Evolutionary conservation across 2,797 vertebrate species (phyloP).

Genomic region (Leucoraja ocellata): DNA sequence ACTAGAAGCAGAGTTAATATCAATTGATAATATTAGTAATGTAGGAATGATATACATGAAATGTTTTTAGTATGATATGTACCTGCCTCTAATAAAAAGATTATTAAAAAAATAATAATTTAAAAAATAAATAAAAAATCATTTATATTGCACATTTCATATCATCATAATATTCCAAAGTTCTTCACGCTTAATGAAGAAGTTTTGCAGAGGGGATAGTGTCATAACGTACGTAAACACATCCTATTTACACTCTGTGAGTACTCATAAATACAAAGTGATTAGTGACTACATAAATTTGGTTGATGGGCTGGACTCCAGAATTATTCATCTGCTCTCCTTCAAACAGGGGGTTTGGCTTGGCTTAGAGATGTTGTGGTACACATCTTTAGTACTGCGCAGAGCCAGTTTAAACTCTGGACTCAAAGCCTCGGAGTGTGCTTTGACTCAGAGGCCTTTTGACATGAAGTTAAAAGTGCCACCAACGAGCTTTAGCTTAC

Average conservation of each 20-base stretch:
- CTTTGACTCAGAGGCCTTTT: neutral
- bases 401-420: neutral
- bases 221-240: neutral
- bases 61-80: no score
- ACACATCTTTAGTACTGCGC: neutral
- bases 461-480: neutral
- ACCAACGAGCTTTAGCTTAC: neutral
- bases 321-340: neutral
- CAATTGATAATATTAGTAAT: no score
- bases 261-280: neutral
- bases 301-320: neutral
- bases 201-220: neutral
- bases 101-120: no score
- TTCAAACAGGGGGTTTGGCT: neutral
- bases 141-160: neutral
- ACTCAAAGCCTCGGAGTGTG: neutral
- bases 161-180: neutral
- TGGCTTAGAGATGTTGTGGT: neutral
- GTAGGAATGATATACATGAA: no score
- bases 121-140: no score
- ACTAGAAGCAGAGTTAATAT: no score
- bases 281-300: neutral
- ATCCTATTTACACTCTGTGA: neutral
- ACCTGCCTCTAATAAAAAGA: no score
- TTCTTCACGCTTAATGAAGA: neutral